Conservation (phyloP, 2,797 vertebrate genomes). For the Clarias platycephalus region DNA sequence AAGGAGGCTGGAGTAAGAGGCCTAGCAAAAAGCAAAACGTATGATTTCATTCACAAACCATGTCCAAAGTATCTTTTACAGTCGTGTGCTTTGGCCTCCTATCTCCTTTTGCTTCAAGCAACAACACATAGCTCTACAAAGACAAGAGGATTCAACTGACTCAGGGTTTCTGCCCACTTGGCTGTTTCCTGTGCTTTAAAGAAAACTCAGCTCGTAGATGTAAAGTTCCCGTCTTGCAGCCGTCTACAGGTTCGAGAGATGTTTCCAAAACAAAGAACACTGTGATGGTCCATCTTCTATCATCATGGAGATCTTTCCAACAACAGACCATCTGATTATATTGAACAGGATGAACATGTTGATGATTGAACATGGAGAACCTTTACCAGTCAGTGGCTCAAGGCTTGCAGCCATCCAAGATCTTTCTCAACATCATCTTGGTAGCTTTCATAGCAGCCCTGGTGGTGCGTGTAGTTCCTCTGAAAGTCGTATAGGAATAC, state of each 20-base stretch:
- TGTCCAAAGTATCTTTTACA: constrained; percentile 31
- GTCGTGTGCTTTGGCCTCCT: constrained; percentile 26
- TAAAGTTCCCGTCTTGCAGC: constrained; percentile 62
- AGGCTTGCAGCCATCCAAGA: constrained; percentile 55
- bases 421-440: neutral
- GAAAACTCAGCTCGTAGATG: constrained; percentile 71
- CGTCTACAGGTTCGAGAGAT: constrained; percentile 77
- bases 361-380: constrained; percentile 69
- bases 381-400: constrained; percentile 59
- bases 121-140: neutral
- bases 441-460: constrained; percentile 11
- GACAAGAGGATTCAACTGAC: constrained; percentile 12
- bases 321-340: constrained; percentile 1
- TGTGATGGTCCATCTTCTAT: neutral
- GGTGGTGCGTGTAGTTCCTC: constrained; percentile 28
- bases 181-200: constrained; percentile 64
- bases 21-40: neutral
- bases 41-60: constrained; percentile 9
- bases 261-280: constrained; percentile 69
- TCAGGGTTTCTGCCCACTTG: constrained; percentile 46
- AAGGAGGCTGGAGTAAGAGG: neutral
- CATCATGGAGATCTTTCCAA: neutral
- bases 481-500: constrained; percentile 12
- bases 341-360: constrained; percentile 18
- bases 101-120: neutral